Conservation (phyloP, 2,113 vertebrate species). For the Herpetotheres cachinnans region DNA sequence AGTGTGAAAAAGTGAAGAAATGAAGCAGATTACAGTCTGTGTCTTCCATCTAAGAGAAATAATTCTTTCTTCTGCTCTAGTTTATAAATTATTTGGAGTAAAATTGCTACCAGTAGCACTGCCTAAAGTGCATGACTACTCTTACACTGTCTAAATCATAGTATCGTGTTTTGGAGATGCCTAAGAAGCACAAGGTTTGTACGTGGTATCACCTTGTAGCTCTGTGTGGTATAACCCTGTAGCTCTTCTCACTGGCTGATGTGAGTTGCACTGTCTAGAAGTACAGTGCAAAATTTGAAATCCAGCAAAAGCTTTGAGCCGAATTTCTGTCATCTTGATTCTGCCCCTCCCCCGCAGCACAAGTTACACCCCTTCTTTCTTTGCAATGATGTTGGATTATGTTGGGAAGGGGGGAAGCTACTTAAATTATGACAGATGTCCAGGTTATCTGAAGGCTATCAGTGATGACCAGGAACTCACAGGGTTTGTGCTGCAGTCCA, state of each 20-base stretch:
- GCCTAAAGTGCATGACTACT: not conserved
- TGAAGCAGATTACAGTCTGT: not conserved
- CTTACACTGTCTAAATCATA: not conserved
- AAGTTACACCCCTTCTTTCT: not conserved
- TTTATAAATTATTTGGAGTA: not conserved
- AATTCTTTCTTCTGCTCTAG: not conserved
- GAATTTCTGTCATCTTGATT: not conserved
- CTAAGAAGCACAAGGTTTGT: not conserved
- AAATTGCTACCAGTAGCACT: not conserved
- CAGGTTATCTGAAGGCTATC: not conserved
- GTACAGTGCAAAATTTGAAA: not conserved
- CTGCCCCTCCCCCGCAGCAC: not conserved
- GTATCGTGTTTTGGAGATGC: not conserved
- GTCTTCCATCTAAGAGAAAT: not conserved
- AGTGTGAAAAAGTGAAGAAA: not conserved
- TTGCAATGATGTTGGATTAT: not conserved
- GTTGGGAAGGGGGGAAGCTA: not conserved
- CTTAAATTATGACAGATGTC: not conserved
- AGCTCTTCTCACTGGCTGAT: not conserved
- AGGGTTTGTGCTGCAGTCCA: not conserved
- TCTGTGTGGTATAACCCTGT: not conserved
- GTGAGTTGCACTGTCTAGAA: not conserved
- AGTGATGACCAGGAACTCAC: not conserved
- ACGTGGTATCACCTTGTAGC: fast-evolving
- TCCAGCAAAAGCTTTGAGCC: not conserved